phyloP scores from a whole-genome alignment of 2,113 vertebrate species.

The Pachyramphus minor region DNA sequence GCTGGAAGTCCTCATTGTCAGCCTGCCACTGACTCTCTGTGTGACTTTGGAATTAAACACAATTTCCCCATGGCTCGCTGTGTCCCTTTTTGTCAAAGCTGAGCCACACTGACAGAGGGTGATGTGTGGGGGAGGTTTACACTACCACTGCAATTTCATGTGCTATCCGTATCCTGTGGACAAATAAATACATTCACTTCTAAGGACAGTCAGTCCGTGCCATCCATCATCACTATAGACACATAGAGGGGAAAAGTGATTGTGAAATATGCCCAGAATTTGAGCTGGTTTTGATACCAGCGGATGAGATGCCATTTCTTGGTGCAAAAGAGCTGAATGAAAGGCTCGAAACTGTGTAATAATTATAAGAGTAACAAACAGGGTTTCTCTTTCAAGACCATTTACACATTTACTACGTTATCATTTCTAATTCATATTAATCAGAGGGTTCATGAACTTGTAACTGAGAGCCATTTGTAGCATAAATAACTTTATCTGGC shows the following conservation, averaged over 20 bases:
- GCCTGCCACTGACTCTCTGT: slow-evolving; percentile 53
- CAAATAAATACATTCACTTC: slow-evolving; percentile 67
- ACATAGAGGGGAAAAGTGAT: slow-evolving; percentile 38
- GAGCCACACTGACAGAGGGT: slow-evolving; percentile 63
- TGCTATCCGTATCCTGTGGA: slow-evolving; percentile 59
- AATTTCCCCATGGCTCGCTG: slow-evolving; percentile 60
- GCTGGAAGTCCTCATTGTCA: slow-evolving; percentile 59
- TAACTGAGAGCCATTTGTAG: slow-evolving; percentile 36
- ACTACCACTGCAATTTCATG: slow-evolving; percentile 62
- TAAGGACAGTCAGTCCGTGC: slow-evolving; percentile 57
- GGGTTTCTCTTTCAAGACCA: slow-evolving; percentile 15
- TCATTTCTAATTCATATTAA: slow-evolving; percentile 63
- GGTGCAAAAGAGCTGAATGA: slow-evolving; percentile 8
- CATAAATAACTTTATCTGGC: slow-evolving; percentile 42
- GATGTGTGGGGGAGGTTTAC: slow-evolving; percentile 67
- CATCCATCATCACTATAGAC: slow-evolving; percentile 65
- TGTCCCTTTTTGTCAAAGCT: slow-evolving; percentile 68
- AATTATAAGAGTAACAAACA: slow-evolving; percentile 11
- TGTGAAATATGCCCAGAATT: slow-evolving; percentile 49
- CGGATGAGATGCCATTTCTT: slow-evolving; percentile 14
- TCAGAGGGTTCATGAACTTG: slow-evolving; percentile 36
- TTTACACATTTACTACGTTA: slow-evolving; percentile 39
- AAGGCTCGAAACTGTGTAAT: neutral
- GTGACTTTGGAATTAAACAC: slow-evolving; percentile 69
- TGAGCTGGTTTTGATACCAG: neutral